These are phyloP conservation scores for Lethrus apterus DNA, from an alignment of 1,140 invertebrate species.

Conservation along the genomic window DNA sequence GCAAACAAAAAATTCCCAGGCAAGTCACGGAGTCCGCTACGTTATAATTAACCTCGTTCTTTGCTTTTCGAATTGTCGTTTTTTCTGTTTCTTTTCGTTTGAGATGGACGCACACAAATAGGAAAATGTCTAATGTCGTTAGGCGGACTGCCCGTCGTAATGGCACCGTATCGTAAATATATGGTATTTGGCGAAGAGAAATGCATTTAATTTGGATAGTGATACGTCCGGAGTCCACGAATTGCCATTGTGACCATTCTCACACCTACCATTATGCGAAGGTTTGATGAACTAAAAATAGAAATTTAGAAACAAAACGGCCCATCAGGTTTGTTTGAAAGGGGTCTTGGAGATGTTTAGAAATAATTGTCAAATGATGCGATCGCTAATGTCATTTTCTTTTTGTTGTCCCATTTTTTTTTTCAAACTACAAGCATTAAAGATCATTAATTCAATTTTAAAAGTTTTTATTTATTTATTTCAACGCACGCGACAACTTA, in stretches of 20 bases:
- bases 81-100: not conserved
- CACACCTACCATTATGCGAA: slow-evolving; percentile 8
- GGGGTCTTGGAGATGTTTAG: too few species aligned
- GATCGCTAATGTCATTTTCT: too few species aligned
- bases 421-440: too few species aligned
- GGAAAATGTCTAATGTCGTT: slow-evolving; percentile 4
- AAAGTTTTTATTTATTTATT: too few species aligned
- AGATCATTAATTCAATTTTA: too few species aligned
- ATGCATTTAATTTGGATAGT: slow-evolving; percentile 9
- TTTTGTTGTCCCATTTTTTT: too few species aligned
- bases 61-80: not conserved
- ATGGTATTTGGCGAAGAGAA: slow-evolving; percentile 8
- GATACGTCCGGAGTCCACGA: not conserved
- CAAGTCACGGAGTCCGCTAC: too few species aligned
- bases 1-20: too few species aligned
- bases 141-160: slow-evolving; percentile 12
- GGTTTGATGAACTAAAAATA: slow-evolving; percentile 9
- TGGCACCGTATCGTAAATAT: slow-evolving; percentile 9
- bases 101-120: not conserved
- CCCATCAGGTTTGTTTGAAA: too few species aligned
- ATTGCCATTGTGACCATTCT: slow-evolving; percentile 3
- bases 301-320: slow-evolving; percentile 6
- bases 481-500: too few species aligned
- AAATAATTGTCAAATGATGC: too few species aligned
- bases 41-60: slow-evolving; percentile 5